A percentile compares a stretch with the other conserved stretches of the same genome.
Evolutionary conservation across 2,113 vertebrate genomes (phyloP).

Genomic region (Prunella himalayana): DNA sequence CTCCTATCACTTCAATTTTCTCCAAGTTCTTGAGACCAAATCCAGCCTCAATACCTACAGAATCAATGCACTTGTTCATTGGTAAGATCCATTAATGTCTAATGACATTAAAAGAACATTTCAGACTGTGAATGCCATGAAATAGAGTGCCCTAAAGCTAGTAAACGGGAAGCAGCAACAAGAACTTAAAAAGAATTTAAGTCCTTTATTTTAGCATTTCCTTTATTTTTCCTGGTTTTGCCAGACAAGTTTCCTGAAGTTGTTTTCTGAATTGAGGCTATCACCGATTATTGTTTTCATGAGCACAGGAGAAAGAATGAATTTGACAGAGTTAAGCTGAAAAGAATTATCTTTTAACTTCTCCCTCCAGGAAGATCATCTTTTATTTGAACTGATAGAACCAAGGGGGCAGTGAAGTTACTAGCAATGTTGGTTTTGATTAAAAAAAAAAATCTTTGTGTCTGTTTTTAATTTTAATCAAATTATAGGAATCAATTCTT

Average conservation of each 20-base stretch:
- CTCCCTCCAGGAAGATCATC: not conserved
- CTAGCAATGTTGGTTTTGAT: not conserved
- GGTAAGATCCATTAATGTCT: not conserved
- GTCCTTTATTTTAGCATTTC: not conserved
- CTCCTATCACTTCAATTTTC: not conserved
- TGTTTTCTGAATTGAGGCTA: not conserved
- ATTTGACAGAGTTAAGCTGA: not conserved
- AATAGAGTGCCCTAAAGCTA: not conserved
- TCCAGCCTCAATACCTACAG: not conserved
- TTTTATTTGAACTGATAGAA: not conserved
- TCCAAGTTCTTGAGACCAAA: not conserved
- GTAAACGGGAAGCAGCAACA: not conserved
- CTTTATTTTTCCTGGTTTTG: not conserved
- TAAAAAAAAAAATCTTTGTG: not conserved
- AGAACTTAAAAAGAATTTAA: not conserved
- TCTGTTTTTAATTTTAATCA: not conserved
- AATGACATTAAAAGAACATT: not conserved
- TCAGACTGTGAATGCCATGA: not conserved
- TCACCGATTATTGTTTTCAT: not conserved
- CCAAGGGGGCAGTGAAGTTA: not conserved
- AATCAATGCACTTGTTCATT: not conserved
- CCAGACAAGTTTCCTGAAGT: not conserved
- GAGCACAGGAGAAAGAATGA: not conserved
- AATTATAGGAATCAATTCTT: not conserved
- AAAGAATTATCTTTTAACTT: not conserved